Base-by-base conservation (phyloP, 2,888 invertebrate species). In the Rhaphigaster nebulosa region DNA sequence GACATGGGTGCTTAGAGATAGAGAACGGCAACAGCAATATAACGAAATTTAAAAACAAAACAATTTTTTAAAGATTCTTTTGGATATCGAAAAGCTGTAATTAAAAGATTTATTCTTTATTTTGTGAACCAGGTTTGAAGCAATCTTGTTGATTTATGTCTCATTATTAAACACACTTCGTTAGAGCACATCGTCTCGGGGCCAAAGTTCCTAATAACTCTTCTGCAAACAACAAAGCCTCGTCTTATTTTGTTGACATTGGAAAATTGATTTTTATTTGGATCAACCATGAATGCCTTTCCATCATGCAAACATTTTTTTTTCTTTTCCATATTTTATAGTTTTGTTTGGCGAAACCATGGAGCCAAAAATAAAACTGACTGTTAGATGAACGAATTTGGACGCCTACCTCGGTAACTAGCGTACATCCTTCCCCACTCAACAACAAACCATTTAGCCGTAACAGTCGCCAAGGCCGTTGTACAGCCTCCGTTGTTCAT, bases 401-500 rank as follows among this genome's bases (percentile, higher is more conserved):
- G 65, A 29, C 29, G 15, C 60, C 60, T n/a, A 56, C n/a, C 60
- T 29, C 12, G 3, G 13, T 80, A 80, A 80, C 38, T 80, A 80
- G 41, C 80, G 80, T 80, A 80, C 80, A 41, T 80, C 80, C 80
- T 80, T 38, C 80, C 45, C 80, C 0, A 13, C 41, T 18, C 41
- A 13, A 41, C 80, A 80, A 80, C 80, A 41, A 45, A 80, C 80
- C 80, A 80, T 80, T 80, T 80, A 80, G 80, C 80, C 80, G 80
- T 80, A 80, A 80, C 80, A 80, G 41, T 80, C 26, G 20, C 80
- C 80, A 80, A 80, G 80, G 80, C 26, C 80, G 41, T 15, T 41
- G 29, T 65, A 29, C 52, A 15, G 52, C 45, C 60, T 0, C n/a
- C 3, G 15, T 65, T 38, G 80, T 80, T 80, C 38, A 80, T 80